Conservation (phyloP, 2,113 vertebrate species). For the Meles meles region DNA sequence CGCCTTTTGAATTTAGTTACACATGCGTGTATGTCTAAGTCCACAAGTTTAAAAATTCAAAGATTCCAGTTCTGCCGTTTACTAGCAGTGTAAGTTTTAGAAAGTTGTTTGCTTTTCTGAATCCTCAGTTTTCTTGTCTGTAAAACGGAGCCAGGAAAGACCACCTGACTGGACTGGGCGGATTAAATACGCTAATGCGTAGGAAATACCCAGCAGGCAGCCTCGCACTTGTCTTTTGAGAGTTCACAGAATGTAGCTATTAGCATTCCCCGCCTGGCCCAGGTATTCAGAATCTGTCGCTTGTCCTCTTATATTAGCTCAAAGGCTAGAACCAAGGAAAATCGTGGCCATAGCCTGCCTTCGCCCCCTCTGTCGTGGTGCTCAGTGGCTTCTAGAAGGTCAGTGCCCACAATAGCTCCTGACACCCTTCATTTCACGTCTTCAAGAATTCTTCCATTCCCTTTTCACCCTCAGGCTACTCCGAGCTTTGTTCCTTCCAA, state of each 20-base stretch:
- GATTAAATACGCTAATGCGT: neutral
- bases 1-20: neutral
- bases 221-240: neutral
- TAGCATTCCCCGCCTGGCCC: neutral
- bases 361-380: neutral
- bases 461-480: neutral
- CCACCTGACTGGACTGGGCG: neutral
- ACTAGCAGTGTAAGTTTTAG: neutral
- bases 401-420: neutral
- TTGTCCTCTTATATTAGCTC: neutral
- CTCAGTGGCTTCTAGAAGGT: neutral
- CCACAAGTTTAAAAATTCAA: neutral
- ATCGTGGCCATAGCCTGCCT: neutral
- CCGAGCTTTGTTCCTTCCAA: neutral
- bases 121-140: slow-evolving; percentile 15
- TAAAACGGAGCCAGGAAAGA: neutral
- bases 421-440: neutral
- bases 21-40: neutral
- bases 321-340: neutral
- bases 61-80: neutral
- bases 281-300: neutral
- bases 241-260: neutral
- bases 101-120: neutral
- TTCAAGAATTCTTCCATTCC: neutral
- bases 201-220: neutral